These are phyloP conservation scores for Bergia sp. DNA, from an alignment of 92 coral and sea anemone species.

Conservation along the genomic window DNA sequence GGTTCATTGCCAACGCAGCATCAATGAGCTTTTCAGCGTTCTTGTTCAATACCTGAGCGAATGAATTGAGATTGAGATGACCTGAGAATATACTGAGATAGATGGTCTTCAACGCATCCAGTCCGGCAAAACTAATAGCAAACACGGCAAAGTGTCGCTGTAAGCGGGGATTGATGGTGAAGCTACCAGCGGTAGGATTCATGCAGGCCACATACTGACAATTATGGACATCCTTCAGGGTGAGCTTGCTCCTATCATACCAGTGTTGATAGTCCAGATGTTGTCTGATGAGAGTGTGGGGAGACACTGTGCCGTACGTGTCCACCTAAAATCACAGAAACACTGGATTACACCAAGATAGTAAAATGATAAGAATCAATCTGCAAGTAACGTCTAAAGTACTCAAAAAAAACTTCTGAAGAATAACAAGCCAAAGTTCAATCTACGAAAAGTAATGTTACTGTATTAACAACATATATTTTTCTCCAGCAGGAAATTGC, in stretches of 20 bases:
- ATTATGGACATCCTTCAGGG: slow-evolving; percentile 91
- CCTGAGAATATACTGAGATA: slow-evolving; percentile 93
- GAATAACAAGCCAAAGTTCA: no score
- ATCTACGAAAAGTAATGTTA: no score
- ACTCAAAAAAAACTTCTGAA: no score
- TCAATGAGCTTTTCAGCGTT: slow-evolving; percentile 86
- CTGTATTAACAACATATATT: neutral
- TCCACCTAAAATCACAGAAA: slow-evolving; percentile 81
- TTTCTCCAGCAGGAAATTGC: neutral
- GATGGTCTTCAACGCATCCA: slow-evolving; percentile 97
- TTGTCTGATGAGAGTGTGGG: slow-evolving; percentile 98
- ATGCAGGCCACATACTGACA: slow-evolving; percentile 99
- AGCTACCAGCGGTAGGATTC: slow-evolving; percentile 99
- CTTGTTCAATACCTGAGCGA: slow-evolving; percentile 72
- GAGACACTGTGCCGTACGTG: slow-evolving; percentile 98
- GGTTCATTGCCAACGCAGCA: slow-evolving; percentile 95
- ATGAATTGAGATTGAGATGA: slow-evolving; percentile 68
- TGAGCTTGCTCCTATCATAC: slow-evolving; percentile 95
- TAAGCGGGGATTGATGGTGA: slow-evolving; percentile 98
- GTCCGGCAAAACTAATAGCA: slow-evolving; percentile 98
- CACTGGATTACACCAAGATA: neutral
- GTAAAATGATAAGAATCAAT: neutral
- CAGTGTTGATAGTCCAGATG: slow-evolving; percentile 97
- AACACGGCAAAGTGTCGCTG: slow-evolving; percentile 98
- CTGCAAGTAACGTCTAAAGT: no score